phyloP scores from a whole-genome alignment of 2,113 vertebrate genomes.

The Leucopternis melanops region DNA sequence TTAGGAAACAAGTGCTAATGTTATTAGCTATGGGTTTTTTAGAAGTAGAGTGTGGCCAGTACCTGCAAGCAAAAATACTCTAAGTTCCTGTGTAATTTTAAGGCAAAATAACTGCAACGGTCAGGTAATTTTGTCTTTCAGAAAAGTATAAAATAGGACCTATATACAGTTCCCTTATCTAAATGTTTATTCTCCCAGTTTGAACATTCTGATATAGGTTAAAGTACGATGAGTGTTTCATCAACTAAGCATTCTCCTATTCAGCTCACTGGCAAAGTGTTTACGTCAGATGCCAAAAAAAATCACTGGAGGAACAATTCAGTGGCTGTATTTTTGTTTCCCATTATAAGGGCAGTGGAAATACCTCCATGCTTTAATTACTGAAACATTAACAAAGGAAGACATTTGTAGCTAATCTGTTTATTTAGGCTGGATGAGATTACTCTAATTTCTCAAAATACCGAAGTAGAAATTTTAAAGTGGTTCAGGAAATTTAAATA shows the following conservation, averaged over 20 bases:
- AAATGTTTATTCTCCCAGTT: background rate
- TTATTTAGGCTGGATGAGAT: background rate
- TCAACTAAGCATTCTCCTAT: background rate
- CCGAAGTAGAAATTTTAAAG: background rate
- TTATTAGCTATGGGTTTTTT: background rate
- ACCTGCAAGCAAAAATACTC: background rate
- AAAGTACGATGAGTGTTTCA: background rate
- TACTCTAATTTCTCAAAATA: background rate
- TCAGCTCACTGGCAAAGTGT: background rate
- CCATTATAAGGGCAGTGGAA: background rate
- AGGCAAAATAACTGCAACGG: background rate
- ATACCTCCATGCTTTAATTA: background rate
- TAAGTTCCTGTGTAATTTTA: background rate
- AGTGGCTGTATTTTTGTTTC: background rate
- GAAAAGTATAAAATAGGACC: background rate
- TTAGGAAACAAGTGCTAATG: background rate
- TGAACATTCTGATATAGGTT: background rate
- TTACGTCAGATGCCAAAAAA: background rate
- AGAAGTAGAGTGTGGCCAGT: background rate
- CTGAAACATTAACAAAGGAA: background rate
- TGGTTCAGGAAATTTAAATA: background rate
- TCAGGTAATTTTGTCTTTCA: background rate
- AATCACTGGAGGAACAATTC: background rate
- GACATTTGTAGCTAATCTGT: background rate
- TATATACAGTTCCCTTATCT: background rate